A percentile compares a stretch with the other conserved stretches of the same genome.
Conservation (phyloP, 30 jellyfish, hydroid and myxozoan genomes). For the Chironex yamaguchii region DNA sequence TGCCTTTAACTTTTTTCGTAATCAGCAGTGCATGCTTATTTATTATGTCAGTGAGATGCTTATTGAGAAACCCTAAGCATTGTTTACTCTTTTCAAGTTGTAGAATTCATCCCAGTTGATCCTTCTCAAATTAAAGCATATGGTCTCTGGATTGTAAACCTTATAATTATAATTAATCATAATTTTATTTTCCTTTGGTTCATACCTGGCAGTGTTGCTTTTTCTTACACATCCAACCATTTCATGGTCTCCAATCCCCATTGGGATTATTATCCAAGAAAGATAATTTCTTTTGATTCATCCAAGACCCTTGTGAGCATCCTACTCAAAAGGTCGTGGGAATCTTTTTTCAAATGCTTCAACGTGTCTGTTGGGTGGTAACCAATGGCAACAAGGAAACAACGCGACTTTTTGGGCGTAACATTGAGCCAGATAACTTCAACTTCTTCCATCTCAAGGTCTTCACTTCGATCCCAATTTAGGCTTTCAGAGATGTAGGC, state of each 20-base stretch:
- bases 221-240: slow-evolving; percentile 13
- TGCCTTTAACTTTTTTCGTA: slow-evolving; percentile 48
- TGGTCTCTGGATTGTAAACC: slow-evolving; percentile 29
- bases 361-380: slow-evolving; percentile 26
- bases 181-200: slow-evolving; percentile 2
- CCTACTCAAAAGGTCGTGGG: too few relatives aligned
- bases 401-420: not conserved
- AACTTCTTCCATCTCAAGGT: slow-evolving; percentile 17
- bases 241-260: slow-evolving; percentile 37
- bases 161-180: too few relatives aligned
- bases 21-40: slow-evolving; percentile 59
- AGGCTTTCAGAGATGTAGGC: slow-evolving; percentile 5
- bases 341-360: slow-evolving; percentile 5
- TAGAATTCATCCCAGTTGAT: slow-evolving; percentile 44
- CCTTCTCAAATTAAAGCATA: slow-evolving; percentile 9
- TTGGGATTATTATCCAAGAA: too few relatives aligned
- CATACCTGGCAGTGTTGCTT: not conserved
- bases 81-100: slow-evolving; percentile 27
- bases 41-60: slow-evolving; percentile 10
- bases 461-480: slow-evolving; percentile 18
- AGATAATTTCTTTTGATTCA: too few relatives aligned
- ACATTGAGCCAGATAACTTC: slow-evolving; percentile 15
- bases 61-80: slow-evolving; percentile 21
- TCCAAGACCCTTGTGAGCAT: too few relatives aligned
- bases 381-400: slow-evolving; percentile 34